Evolutionary conservation across 2,113 vertebrate genomes (phyloP).

Genomic region (Arizona elegans): DNA sequence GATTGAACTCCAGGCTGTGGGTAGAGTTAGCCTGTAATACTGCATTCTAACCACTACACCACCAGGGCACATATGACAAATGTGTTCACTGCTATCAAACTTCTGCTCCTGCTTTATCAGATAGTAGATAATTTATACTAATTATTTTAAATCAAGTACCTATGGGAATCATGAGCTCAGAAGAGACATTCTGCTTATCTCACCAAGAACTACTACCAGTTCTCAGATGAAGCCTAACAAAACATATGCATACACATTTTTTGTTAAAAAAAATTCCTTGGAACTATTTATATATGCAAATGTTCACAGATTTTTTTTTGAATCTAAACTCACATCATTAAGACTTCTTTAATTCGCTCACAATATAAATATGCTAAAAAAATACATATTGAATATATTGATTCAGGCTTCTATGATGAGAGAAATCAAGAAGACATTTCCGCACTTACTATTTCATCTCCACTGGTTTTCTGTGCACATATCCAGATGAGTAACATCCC

Average conservation of each 20-base stretch:
- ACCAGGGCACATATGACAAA: background rate
- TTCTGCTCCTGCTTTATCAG: background rate
- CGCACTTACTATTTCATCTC: background rate
- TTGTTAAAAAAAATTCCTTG: background rate
- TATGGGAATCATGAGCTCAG: background rate
- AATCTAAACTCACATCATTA: background rate
- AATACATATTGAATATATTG: background rate
- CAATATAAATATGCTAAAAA: background rate
- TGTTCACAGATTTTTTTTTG: background rate
- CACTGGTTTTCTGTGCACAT: slow-evolving; percentile 13
- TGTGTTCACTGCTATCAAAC: background rate
- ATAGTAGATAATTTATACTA: background rate
- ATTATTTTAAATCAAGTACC: background rate
- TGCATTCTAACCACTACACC: background rate
- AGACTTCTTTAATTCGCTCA: background rate
- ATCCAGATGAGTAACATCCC: slow-evolving; percentile 21
- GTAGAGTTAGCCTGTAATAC: background rate
- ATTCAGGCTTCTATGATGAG: background rate
- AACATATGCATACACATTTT: background rate
- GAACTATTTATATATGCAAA: background rate
- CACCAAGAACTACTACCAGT: background rate
- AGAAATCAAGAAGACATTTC: slow-evolving; percentile 31
- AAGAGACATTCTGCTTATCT: background rate
- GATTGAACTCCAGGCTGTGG: background rate
- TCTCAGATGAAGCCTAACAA: background rate